These are phyloP conservation scores for Marasmarcha lunaedactyla DNA, from an alignment of 2,888 invertebrate genomes.

Conservation along the genomic window DNA sequence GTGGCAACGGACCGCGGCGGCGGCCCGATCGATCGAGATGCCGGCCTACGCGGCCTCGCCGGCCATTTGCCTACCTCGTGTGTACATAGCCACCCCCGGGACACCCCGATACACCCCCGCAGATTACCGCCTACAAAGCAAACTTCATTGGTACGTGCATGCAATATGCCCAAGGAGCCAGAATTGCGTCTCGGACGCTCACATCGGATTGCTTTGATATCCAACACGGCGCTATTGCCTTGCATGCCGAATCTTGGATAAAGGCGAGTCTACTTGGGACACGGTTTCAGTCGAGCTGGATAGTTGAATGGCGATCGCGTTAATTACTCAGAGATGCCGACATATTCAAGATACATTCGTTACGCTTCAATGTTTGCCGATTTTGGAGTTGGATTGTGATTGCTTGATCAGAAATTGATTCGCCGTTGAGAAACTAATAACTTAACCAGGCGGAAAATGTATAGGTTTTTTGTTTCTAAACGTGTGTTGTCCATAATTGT, in stretches of 20 bases:
- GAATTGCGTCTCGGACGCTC: constrained; percentile 52
- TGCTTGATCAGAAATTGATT: too few relatives aligned
- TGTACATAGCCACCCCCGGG: constrained; percentile 61
- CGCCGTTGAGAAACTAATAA: too few relatives aligned
- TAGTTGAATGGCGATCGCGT: constrained; percentile 31
- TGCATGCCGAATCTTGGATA: constrained; percentile 42
- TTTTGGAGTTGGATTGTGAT: constrained; percentile 11
- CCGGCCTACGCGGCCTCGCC: constrained; percentile 65
- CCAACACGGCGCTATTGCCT: constrained; percentile 39
- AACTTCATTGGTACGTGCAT: constrained; percentile 70
- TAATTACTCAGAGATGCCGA: constrained; percentile 36
- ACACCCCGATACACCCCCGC: constrained; percentile 62
- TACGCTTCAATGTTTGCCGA: constrained; percentile 11
- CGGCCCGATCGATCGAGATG: constrained; percentile 60
- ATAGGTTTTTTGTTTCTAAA: too few relatives aligned
- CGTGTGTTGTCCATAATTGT: too few relatives aligned
- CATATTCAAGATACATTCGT: background rate
- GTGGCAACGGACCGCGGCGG: too few relatives aligned
- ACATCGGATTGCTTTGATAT: constrained; percentile 61
- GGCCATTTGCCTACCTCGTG: constrained; percentile 70
- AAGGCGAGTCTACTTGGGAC: constrained; percentile 33
- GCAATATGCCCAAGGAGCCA: constrained; percentile 69
- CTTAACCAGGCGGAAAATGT: too few relatives aligned
- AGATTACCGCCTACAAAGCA: constrained; percentile 71
- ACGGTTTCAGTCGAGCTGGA: constrained; percentile 19